Evolutionary conservation across 2,797 vertebrate species (phyloP), one percentile per base, ranked within the genome.

Genomic region (Leptoclinus maculatus): DNA sequence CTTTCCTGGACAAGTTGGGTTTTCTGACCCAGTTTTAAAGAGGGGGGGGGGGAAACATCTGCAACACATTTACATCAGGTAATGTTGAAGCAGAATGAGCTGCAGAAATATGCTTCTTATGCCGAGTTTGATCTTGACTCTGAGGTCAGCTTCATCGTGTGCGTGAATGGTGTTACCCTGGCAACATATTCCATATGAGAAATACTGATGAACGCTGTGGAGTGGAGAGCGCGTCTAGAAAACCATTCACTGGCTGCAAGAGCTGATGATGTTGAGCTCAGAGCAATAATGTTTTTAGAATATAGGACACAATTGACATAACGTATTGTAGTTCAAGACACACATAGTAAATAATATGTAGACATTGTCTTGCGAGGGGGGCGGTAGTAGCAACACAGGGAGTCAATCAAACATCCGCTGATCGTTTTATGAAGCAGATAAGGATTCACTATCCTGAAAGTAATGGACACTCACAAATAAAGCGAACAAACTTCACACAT

Each of bases 171-270:
- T 79, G 91, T 92, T 91, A 89, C 92, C 89, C 39, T 85, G 82
- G 92, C 87, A 92, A 92, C 90, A 71, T 77, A 69, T 88, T 86
- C 74, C 65, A 67, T 79, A 88, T 53, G 79, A 85, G 86, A 88
- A 79, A 83, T 66, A 69, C 76, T 78, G 83, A 89, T 87, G 85
- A 83, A 76, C 11, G 51, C 57, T 54, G 70, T 36, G 34, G 73
- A 83, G 58, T 70, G 70, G 39, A 91, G 83, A 70, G 80, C 64
- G 73, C 66, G 75, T 82, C 77, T 66, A 8, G 36, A 66, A 83
- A 89, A 88, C 74, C 16, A 41, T 71, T 86, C 78, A 71, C 72
- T 25, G 74, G 75, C 51, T 80, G 57, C 71, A 39, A 54, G 58
- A 47, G 71, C 71, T 69, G 16, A 27, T 68, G 74, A 81, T 71